Evolutionary conservation across 2,113 vertebrate species (phyloP), one percentile per base, ranked within the genome.

Genomic region (Ictalurus punctatus): DNA sequence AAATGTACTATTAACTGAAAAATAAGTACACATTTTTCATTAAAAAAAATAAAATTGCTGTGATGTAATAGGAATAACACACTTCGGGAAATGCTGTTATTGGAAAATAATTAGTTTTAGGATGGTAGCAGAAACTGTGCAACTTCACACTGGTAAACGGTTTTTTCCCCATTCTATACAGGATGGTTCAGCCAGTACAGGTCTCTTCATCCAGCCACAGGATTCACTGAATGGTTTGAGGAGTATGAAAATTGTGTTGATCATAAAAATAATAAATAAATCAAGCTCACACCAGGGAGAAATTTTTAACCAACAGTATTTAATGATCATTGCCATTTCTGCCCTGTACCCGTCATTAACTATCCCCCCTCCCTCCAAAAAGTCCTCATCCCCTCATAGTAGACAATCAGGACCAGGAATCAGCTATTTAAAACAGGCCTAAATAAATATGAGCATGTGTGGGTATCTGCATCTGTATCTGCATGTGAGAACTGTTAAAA

Each of bases 261-360:
- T 37, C 37, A 48, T 23, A 34, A 37, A n/a, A 89, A 48, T 44
- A 19, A 21, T 25, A 23, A 19, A 65, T 34, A 40, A 87, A 84
- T 21, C 76, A 87, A 81, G 79, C 23, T 40, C 27, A 69, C 83
- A 69, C 16, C 37, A 61, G 10, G 40, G 14, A 69, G 48, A 1
- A 14, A 5, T 80, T 30, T 89, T 69, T 67, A 95, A 96, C 93
- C 95, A 96, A 96, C 94, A 95, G 94, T 94, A 95, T 96, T 96
- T 96, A 96, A 96, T 96, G 95, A 94, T 95, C 95, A 94, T 94
- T 95, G 95, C 94, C 92, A 95, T 92, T 93, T 91, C 78, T 90
- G 91, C 91, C 89, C 89, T 90, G 81, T 90, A 88, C 87, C 89
- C 59, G 80, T 61, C 73, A 9, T 63, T 85, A 81, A 89, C 71